Percentiles rank a stretch among this genome's conserved stretches.
These are phyloP conservation scores for Melanotus villosus DNA, from an alignment of 2,888 invertebrate genomes.

Conservation along the genomic window DNA sequence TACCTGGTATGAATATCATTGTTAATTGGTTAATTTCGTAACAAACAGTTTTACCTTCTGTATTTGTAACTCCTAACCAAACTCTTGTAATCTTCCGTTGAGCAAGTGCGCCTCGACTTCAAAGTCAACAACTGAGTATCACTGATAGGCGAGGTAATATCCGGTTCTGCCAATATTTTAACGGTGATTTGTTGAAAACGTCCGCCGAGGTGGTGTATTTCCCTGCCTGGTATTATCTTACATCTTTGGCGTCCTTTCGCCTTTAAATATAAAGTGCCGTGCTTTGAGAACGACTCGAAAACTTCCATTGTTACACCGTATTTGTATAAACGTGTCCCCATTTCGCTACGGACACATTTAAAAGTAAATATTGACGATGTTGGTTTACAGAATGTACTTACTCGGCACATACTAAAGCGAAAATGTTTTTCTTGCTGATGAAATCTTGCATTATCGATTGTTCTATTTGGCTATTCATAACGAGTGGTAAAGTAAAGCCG, in stretches of 20 bases:
- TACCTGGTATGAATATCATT: too few species aligned
- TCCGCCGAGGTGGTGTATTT: constrained; percentile 59
- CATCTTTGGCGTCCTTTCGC: constrained; percentile 86
- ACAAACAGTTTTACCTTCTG: constrained; percentile 52
- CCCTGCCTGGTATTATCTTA: constrained; percentile 69
- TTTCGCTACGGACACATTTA: too few species aligned
- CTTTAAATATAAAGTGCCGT: constrained; percentile 72
- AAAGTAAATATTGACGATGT: too few species aligned
- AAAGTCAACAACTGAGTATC: constrained; percentile 69
- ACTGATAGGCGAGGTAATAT: constrained; percentile 72
- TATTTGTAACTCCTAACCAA: constrained; percentile 61
- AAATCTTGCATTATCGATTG: constrained; percentile 74
- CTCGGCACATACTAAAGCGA: constrained; percentile 75
- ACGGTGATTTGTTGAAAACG: constrained; percentile 74
- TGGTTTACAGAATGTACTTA: constrained; percentile 54
- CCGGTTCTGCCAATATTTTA: constrained; percentile 78
- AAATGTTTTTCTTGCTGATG: constrained; percentile 74
- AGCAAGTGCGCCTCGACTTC: constrained; percentile 66
- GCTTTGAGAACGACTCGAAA: constrained; percentile 75
- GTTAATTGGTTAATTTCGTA: too few species aligned
- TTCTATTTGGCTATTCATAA: constrained; percentile 69
- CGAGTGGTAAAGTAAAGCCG: constrained; percentile 84
- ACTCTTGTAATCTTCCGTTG: constrained; percentile 55
- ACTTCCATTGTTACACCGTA: constrained; percentile 79
- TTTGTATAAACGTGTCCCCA: constrained; percentile 55